phyloP scores from a whole-genome alignment of 2,797 vertebrate species.

The Xiphophorus birchmanni region DNA sequence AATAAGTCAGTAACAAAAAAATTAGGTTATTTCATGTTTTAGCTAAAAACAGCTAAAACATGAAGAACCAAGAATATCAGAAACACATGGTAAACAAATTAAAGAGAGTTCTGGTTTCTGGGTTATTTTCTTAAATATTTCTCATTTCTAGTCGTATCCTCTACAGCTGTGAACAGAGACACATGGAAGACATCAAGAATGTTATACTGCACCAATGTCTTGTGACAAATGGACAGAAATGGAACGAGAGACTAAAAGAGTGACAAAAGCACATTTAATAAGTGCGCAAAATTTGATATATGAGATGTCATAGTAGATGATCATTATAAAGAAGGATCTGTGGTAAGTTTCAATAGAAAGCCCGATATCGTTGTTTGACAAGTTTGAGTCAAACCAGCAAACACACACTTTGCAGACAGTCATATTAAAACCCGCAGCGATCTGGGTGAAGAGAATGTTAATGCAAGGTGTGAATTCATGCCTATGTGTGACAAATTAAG shows the following conservation, averaged over 20 bases:
- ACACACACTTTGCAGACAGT: slow-evolving; percentile 8
- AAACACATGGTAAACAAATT: slow-evolving; percentile 13
- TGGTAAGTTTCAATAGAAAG: slow-evolving; percentile 25
- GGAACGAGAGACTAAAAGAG: slow-evolving; percentile 59
- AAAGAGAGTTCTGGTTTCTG: neutral
- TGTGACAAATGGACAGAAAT: slow-evolving; percentile 54
- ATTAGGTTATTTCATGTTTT: neutral
- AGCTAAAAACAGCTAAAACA: neutral
- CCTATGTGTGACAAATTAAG: neutral
- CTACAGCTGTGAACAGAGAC: slow-evolving; percentile 27
- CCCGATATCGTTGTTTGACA: slow-evolving; percentile 4
- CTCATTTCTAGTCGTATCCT: slow-evolving; percentile 11
- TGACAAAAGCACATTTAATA: slow-evolving; percentile 62
- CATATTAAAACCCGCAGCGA: neutral
- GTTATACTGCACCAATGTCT: slow-evolving; percentile 22
- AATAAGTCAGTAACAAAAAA: slow-evolving; percentile 20
- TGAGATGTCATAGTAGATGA: slow-evolving; percentile 65
- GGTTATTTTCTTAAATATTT: slow-evolving; percentile 20
- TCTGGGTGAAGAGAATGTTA: neutral
- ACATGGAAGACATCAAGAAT: slow-evolving; percentile 38
- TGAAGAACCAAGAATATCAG: neutral
- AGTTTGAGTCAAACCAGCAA: slow-evolving; percentile 52
- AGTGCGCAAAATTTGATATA: slow-evolving; percentile 62
- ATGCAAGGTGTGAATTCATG: slow-evolving; percentile 8
- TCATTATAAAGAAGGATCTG: slow-evolving; percentile 61